phyloP scores from a whole-genome alignment of 1,140 invertebrate species.

The Leptinotarsa texana region DNA sequence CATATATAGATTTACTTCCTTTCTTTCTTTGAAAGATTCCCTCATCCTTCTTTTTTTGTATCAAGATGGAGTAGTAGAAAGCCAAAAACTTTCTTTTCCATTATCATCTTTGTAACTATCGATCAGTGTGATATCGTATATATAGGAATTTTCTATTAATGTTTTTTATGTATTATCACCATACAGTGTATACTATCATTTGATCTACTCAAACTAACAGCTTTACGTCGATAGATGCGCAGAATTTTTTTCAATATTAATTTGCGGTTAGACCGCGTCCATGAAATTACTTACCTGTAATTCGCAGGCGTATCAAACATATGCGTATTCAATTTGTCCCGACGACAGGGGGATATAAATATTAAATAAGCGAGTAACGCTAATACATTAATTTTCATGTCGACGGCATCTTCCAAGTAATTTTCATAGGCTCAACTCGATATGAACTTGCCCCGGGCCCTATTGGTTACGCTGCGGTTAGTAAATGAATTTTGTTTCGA shows the following conservation, averaged over 20 bases:
- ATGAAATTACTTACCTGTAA: conserved; percentile 27
- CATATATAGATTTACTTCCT: too few species aligned
- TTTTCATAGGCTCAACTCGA: neutral
- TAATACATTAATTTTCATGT: conserved; percentile 35
- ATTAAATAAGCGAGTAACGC: conserved; percentile 29
- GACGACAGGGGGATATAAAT: conserved; percentile 34
- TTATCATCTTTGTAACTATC: too few species aligned
- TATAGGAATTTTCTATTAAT: too few species aligned
- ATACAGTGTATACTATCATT: too few species aligned
- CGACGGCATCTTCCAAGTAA: conserved; percentile 23
- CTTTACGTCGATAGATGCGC: neutral
- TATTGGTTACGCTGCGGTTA: neutral
- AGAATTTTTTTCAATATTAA: neutral
- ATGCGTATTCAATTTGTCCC: conserved; percentile 38
- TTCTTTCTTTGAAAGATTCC: too few species aligned
- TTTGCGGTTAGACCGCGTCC: neutral
- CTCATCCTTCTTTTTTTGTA: too few species aligned
- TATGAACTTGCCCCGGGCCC: neutral
- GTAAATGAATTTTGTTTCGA: neutral
- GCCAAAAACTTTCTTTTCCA: too few species aligned
- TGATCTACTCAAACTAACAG: neutral
- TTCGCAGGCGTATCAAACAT: conserved; percentile 35
- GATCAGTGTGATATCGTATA: too few species aligned
- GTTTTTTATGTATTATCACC: too few species aligned
- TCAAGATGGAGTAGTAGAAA: too few species aligned